Evolutionary conservation across 2,113 vertebrate species (phyloP).

Genomic region (Crotophaga sulcirostris): DNA sequence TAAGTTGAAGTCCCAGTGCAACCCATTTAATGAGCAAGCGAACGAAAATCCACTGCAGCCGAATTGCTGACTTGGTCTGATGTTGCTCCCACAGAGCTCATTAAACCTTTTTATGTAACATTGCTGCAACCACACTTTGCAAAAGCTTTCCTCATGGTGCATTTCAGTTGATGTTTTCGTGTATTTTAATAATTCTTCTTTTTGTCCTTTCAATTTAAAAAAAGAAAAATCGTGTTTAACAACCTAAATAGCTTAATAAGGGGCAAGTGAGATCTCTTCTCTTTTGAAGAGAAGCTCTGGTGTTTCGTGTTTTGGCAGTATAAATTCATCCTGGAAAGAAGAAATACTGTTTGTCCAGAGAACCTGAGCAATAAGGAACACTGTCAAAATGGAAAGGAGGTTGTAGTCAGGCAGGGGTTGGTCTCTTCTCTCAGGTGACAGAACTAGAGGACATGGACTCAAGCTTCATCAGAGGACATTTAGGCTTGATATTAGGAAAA

Average conservation of each 20-base stretch:
- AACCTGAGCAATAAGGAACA: background rate
- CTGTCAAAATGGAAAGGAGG: background rate
- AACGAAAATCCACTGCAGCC: background rate
- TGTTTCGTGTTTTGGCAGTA: background rate
- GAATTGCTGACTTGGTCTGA: constrained; percentile 44
- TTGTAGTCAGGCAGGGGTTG: too few species aligned
- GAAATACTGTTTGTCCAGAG: background rate
- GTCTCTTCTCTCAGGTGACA: too few species aligned
- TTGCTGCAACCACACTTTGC: constrained; percentile 3
- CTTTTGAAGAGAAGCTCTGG: background rate
- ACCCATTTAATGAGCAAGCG: constrained; percentile 18
- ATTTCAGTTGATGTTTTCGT: background rate
- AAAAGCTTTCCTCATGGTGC: background rate
- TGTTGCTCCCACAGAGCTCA: constrained; percentile 40
- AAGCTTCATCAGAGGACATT: too few species aligned
- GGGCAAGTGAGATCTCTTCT: background rate
- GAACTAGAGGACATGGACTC: too few species aligned
- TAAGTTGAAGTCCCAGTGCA: constrained; percentile 5
- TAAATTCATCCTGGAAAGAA: background rate
- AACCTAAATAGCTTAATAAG: background rate
- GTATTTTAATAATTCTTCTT: background rate
- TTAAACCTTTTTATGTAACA: constrained; percentile 35
- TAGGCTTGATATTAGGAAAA: too few species aligned
- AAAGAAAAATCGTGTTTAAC: background rate
- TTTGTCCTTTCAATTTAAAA: background rate